Percentiles rank a stretch among this genome's conserved stretches.
These are phyloP conservation scores for Vicugna pacos DNA, from an alignment of 2,113 vertebrate species.

Conservation along the genomic window DNA sequence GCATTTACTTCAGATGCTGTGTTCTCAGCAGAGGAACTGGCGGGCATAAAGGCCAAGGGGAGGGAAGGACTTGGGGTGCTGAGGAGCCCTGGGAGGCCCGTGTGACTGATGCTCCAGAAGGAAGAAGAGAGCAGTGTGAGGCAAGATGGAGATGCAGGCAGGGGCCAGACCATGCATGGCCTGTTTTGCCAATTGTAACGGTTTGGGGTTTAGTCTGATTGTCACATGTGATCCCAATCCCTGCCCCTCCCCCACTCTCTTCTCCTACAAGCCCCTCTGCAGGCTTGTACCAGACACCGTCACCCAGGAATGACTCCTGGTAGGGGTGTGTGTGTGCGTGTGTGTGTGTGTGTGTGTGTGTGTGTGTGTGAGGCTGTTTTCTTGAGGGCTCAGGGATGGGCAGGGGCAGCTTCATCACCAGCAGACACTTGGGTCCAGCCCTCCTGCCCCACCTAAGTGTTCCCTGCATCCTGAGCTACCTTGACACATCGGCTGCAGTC, in stretches of 20 bases:
- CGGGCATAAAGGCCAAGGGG: neutral
- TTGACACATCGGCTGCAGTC: conserved; percentile 95
- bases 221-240: neutral
- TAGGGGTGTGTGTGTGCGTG: neutral
- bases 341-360: neutral
- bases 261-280: neutral
- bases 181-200: neutral
- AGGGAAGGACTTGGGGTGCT: neutral
- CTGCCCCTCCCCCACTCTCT: too few relatives aligned
- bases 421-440: neutral
- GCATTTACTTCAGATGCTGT: neutral
- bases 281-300: neutral
- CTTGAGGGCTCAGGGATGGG: neutral
- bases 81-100: neutral
- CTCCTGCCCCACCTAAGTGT: neutral
- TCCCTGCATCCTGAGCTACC: conserved; percentile 83
- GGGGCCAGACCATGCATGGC: neutral
- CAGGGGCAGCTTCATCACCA: neutral
- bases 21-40: neutral
- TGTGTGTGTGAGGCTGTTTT: neutral
- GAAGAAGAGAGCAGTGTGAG: neutral
- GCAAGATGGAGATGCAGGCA: neutral
- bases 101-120: accelerated
- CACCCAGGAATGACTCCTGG: neutral
- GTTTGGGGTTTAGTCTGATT: neutral